Evolutionary conservation across 1,140 invertebrate species (phyloP), one percentile per base, ranked within the genome.

Genomic region (Diorhabda sublineata): DNA sequence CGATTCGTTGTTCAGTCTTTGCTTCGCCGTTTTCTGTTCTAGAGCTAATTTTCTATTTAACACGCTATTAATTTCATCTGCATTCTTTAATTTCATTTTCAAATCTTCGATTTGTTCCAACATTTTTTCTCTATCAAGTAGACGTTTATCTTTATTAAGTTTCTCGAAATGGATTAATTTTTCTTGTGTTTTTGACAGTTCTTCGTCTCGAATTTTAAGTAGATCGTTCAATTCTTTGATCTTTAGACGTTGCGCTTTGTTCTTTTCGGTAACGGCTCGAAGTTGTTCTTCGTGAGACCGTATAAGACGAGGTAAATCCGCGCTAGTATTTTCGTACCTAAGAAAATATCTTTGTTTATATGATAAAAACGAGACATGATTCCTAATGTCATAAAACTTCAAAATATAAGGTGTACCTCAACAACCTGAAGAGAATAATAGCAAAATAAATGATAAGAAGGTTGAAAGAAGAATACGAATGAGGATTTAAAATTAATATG

Each of bases 271-370:
- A 77, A 92, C 85, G 7, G 90, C 83, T 63, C 90, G 84, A n/a
- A 91, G 82, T 81, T 93, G 91, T 76, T 92, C 91, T 45, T 86
- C 88, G 77, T 92, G 90, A 0, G 90, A 88, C 76, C 88, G 87
- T 45, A 91, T 82, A 4, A 92, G 83, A 74, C 87, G 84, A 2
- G 90, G 90, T 56, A 92, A 78, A 79, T 91, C 90, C 0, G 89
- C 90, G 75, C 89, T 91, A n/a, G 87, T 85, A 43, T 88, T 88
- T 79, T 91, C 90, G 72, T 92, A 91, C 73, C 87, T 88, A 65
- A n/a, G n/a, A 52, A 6, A 52, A 52, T 8, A 52, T 52, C 26
- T 26, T 26, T 26, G 26, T 26, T 26, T 26, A 26, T 26, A 26
- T 26, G 26, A 26, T 26, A 26, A 26, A 26, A 26, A 26, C 26